phyloP scores from a whole-genome alignment of 2,113 vertebrate genomes.

The Budorcas taxicolor region DNA sequence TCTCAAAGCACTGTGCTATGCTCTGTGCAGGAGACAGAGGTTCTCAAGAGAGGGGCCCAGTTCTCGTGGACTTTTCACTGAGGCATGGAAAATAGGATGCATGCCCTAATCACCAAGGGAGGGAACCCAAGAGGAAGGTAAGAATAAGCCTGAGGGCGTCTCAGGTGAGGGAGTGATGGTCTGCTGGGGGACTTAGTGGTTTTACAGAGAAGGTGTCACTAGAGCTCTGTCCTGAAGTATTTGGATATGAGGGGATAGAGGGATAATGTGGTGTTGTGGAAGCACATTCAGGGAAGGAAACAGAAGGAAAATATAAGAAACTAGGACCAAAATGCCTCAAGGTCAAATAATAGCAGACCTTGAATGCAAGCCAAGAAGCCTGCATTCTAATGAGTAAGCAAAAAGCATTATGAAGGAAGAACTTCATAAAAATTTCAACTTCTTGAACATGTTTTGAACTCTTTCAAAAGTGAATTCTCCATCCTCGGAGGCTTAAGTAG shows the following conservation, averaged over 20 bases:
- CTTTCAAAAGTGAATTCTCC: neutral
- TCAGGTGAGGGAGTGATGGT: neutral
- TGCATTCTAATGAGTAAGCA: neutral
- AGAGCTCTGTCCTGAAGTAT: neutral
- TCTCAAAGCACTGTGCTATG: neutral
- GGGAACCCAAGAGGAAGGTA: neutral
- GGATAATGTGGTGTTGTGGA: neutral
- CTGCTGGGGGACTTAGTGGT: neutral
- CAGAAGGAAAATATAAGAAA: neutral
- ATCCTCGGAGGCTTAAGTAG: neutral
- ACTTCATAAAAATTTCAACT: neutral
- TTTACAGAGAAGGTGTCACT: neutral
- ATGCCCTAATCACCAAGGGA: neutral
- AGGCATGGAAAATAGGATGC: neutral
- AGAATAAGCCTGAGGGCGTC: neutral
- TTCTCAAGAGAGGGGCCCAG: neutral
- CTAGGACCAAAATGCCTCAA: neutral
- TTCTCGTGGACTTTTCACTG: neutral
- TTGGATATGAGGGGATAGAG: neutral
- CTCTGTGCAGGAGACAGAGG: neutral
- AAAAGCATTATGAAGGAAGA: neutral
- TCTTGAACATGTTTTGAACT: neutral
- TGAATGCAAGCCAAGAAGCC: neutral
- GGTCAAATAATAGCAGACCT: neutral
- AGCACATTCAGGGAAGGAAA: neutral